phyloP scores from a whole-genome alignment of 2,113 vertebrate species.

The Phyllostomus discolor region DNA sequence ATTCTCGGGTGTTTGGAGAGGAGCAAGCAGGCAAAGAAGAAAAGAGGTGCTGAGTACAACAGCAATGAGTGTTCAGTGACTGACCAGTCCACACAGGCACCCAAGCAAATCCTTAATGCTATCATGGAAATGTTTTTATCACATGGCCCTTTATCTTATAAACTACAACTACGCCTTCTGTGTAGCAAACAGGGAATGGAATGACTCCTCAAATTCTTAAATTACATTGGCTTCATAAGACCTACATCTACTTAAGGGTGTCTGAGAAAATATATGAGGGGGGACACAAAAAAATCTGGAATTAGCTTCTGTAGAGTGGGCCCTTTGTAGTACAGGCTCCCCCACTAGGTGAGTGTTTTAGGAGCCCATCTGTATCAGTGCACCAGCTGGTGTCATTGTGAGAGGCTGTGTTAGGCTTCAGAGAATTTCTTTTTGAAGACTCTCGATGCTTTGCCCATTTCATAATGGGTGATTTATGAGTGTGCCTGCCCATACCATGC shows the following conservation, averaged over 20 bases:
- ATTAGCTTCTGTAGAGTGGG: too few relatives aligned
- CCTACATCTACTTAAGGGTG: background rate
- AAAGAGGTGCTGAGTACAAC: background rate
- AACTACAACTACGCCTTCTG: background rate
- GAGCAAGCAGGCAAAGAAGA: background rate
- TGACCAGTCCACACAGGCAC: background rate
- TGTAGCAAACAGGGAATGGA: background rate
- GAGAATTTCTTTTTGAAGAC: too few relatives aligned
- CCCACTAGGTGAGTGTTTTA: too few relatives aligned
- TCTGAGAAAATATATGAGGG: background rate
- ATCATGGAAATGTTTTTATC: background rate
- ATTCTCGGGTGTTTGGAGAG: background rate
- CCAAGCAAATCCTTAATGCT: background rate
- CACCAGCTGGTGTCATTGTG: too few relatives aligned
- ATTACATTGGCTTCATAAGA: background rate
- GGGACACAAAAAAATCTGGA: too few relatives aligned
- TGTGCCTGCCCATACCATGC: too few relatives aligned
- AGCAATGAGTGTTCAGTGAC: background rate
- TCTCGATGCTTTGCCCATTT: too few relatives aligned
- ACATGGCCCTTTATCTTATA: background rate
- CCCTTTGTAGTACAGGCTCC: too few relatives aligned
- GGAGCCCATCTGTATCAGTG: too few relatives aligned
- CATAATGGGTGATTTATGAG: too few relatives aligned
- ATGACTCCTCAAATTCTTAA: conserved; percentile 2
- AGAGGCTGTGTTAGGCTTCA: too few relatives aligned